These are phyloP conservation scores for Istiophorus platypterus DNA, from an alignment of 2,113 vertebrate genomes.

Conservation along the genomic window DNA sequence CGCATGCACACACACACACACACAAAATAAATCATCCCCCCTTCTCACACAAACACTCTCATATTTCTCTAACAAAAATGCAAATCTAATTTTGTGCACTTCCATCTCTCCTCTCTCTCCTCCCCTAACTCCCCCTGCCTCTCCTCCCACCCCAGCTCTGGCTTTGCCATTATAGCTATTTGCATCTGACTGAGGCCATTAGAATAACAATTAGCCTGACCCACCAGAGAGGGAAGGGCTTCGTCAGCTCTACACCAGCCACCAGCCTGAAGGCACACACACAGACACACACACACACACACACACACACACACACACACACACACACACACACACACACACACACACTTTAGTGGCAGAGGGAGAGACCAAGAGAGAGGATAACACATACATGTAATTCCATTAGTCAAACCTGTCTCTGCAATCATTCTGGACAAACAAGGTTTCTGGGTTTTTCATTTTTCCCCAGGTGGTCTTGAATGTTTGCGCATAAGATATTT, in stretches of 20 bases:
- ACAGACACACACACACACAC: slow-evolving; percentile 38
- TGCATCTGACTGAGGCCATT: slow-evolving; percentile 87
- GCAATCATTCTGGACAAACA: slow-evolving; percentile 64
- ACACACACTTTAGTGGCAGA: slow-evolving; percentile 19
- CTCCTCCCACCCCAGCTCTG: slow-evolving; percentile 48
- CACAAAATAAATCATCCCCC: slow-evolving; percentile 26
- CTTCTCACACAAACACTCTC: slow-evolving; percentile 36
- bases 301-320: slow-evolving; percentile 34
- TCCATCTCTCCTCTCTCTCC: slow-evolving; percentile 52
- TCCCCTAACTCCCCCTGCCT: slow-evolving; percentile 3
- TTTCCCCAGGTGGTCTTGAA: slow-evolving; percentile 23
- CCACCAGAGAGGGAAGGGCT: slow-evolving; percentile 79
- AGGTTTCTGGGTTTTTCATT: slow-evolving; percentile 51
- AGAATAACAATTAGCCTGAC: slow-evolving; percentile 88
- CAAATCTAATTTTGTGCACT: slow-evolving; percentile 78
- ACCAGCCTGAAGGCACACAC: slow-evolving; percentile 60
- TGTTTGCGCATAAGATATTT: slow-evolving; percentile 1
- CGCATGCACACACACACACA: slow-evolving; percentile 39
- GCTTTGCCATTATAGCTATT: slow-evolving; percentile 85
- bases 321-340: slow-evolving; percentile 37
- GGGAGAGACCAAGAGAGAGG: slow-evolving; percentile 45
- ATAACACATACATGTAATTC: slow-evolving; percentile 59
- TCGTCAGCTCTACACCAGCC: slow-evolving; percentile 66
- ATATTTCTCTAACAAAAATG: slow-evolving; percentile 76
- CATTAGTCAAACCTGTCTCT: slow-evolving; percentile 62